Evolutionary conservation across 2,888 invertebrate species (phyloP).

Genomic region (Dolichopus griseipennis): DNA sequence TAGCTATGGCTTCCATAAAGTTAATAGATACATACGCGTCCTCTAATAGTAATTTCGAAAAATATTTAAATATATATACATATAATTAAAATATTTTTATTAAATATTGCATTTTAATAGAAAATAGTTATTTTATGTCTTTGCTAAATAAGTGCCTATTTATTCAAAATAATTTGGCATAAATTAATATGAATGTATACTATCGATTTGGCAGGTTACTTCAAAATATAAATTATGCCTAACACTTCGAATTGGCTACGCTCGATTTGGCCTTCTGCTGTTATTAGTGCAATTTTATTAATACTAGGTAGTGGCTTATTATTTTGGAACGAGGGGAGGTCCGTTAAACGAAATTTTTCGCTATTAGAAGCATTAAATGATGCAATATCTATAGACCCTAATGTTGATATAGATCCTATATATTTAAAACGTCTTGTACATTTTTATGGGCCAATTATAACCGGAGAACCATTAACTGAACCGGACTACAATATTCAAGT

Average conservation of each 20-base stretch:
- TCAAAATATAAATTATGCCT: background rate
- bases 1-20: no score
- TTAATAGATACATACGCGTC: no score
- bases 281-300: conserved; percentile 59
- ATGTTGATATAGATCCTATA: conserved; percentile 60
- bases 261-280: conserved; percentile 56
- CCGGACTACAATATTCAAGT: conserved; percentile 79
- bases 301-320: conserved; percentile 60
- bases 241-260: conserved; percentile 26
- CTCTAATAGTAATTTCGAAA: no score
- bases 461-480: conserved; percentile 76
- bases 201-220: background rate
- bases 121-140: no score
- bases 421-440: conserved; percentile 72
- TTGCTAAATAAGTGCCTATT: no score
- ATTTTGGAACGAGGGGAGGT: conserved; percentile 81
- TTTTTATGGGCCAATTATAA: conserved; percentile 60
- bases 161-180: background rate
- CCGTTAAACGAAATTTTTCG: conserved; percentile 68
- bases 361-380: conserved; percentile 62
- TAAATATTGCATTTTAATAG: no score
- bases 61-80: no score
- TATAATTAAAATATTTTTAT: no score
- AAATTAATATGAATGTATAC: background rate
- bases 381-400: conserved; percentile 52